Evolutionary conservation across 2,888 invertebrate species (phyloP).

Genomic region (Tethea ocularis): DNA sequence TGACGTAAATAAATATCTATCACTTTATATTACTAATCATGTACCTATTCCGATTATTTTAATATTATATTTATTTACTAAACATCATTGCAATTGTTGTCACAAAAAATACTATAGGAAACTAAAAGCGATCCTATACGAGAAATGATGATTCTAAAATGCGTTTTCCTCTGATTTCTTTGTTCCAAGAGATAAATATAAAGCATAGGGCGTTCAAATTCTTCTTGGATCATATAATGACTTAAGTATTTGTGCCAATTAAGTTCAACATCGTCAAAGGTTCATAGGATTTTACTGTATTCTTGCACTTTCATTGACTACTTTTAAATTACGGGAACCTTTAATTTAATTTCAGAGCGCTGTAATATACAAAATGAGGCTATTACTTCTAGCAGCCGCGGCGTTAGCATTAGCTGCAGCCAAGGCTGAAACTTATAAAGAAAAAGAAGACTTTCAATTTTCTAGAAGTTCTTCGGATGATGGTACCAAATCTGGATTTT

Average conservation of each 20-base stretch:
- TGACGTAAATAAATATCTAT: too few relatives aligned
- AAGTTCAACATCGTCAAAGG: neutral
- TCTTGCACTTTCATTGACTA: neutral
- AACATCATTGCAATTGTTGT: too few relatives aligned
- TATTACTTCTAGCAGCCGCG: constrained; percentile 55
- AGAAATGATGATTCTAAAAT: too few relatives aligned
- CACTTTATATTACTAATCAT: too few relatives aligned
- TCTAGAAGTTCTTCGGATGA: constrained; percentile 78
- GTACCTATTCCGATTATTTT: too few relatives aligned
- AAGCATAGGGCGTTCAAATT: too few relatives aligned
- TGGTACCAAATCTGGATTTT: constrained; percentile 71
- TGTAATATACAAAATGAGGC: constrained; percentile 54
- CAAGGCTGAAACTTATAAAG: constrained; percentile 71
- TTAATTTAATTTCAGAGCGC: constrained; percentile 41
- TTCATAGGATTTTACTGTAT: neutral
- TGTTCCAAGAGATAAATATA: too few relatives aligned
- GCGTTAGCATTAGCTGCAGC: constrained; percentile 59
- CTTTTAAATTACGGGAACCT: neutral
- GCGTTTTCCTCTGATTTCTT: too few relatives aligned
- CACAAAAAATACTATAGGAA: too few relatives aligned
- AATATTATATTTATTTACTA: too few relatives aligned
- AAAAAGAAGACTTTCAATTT: constrained; percentile 78
- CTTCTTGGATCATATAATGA: too few relatives aligned
- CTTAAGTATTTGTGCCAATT: neutral
- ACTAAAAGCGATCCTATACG: too few relatives aligned